Percentiles rank a stretch among this genome's conserved stretches.
phyloP scores from a whole-genome alignment of 2,113 vertebrate species.

The Dromiciops gliroides region DNA sequence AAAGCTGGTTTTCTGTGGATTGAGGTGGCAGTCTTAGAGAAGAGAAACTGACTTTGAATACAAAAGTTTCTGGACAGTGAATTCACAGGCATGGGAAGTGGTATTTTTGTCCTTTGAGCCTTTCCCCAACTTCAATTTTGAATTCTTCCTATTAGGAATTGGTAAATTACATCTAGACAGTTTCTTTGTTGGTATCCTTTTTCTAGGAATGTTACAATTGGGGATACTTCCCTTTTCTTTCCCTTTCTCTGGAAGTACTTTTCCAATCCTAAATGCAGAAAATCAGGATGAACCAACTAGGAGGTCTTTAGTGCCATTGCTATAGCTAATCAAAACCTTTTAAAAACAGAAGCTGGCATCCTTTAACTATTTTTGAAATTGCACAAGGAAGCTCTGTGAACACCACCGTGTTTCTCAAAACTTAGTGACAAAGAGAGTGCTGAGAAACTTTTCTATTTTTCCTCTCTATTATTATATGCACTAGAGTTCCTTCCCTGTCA shows the following conservation, averaged over 20 bases:
- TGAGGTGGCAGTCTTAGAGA: neutral
- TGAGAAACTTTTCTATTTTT: slow-evolving; percentile 31
- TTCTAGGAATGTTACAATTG: slow-evolving; percentile 55
- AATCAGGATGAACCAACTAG: neutral
- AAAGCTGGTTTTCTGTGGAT: neutral
- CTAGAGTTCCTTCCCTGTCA: slow-evolving; percentile 10
- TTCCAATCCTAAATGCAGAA: neutral
- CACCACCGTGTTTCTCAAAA: slow-evolving; percentile 45
- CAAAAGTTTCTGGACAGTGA: slow-evolving; percentile 1
- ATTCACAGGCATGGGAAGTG: slow-evolving; percentile 31
- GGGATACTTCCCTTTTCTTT: neutral
- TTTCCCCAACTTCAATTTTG: slow-evolving; percentile 30
- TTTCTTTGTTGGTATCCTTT: slow-evolving; percentile 40
- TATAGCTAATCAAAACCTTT: slow-evolving; percentile 48
- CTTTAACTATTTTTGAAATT: slow-evolving; percentile 5
- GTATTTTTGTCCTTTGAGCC: slow-evolving; percentile 2
- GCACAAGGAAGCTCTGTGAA: slow-evolving; percentile 27
- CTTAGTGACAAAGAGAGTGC: slow-evolving; percentile 40
- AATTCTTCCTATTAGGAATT: neutral
- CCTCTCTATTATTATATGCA: neutral
- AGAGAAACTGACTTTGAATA: neutral
- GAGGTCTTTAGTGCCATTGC: slow-evolving; percentile 20
- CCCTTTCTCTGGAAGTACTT: neutral
- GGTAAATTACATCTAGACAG: neutral
- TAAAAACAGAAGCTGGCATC: slow-evolving; percentile 42